Percentiles rank a stretch among this genome's conserved stretches.
These are phyloP conservation scores for Phengaris arion DNA, from an alignment of 2,888 invertebrate genomes.

Conservation along the genomic window DNA sequence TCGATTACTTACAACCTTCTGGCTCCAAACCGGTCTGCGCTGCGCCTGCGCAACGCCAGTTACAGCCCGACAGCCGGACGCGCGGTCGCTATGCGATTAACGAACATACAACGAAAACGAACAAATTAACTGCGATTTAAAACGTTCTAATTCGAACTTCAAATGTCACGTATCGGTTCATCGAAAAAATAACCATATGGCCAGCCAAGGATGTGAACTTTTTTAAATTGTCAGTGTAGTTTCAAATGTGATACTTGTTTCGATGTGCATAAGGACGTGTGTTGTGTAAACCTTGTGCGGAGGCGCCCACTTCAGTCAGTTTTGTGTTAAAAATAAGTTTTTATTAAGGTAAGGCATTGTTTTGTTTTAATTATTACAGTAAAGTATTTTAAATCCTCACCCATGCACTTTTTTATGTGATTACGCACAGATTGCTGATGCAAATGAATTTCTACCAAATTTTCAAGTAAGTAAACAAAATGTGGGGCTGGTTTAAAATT, in stretches of 20 bases:
- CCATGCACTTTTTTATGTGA: too few species aligned
- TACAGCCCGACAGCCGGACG: slow-evolving; percentile 58
- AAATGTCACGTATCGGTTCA: slow-evolving; percentile 35
- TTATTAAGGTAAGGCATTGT: slow-evolving; percentile 43
- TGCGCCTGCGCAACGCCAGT: slow-evolving; percentile 44
- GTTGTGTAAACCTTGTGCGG: slow-evolving; percentile 51
- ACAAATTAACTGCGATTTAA: slow-evolving; percentile 41
- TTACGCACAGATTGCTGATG: too few species aligned
- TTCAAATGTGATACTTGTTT: slow-evolving; percentile 64
- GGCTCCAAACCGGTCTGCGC: slow-evolving; percentile 41
- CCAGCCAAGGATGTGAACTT: slow-evolving; percentile 64
- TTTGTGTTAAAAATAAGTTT: slow-evolving; percentile 42
- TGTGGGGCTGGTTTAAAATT: too few species aligned
- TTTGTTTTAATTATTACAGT: slow-evolving; percentile 32
- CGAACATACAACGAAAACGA: slow-evolving; percentile 62
- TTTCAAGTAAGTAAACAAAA: too few species aligned
- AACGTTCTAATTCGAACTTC: slow-evolving; percentile 21
- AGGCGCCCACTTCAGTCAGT: slow-evolving; percentile 47
- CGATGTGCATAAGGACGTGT: slow-evolving; percentile 61
- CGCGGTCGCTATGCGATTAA: slow-evolving; percentile 74
- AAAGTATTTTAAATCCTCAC: slow-evolving; percentile 19
- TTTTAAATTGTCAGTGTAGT: slow-evolving; percentile 44
- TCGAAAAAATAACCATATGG: slow-evolving; percentile 44
- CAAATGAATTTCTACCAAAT: too few species aligned
- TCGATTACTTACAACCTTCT: slow-evolving; percentile 51